Base-by-base conservation (phyloP, 2,888 invertebrate species). In the Caenorhabditis imperialis region DNA sequence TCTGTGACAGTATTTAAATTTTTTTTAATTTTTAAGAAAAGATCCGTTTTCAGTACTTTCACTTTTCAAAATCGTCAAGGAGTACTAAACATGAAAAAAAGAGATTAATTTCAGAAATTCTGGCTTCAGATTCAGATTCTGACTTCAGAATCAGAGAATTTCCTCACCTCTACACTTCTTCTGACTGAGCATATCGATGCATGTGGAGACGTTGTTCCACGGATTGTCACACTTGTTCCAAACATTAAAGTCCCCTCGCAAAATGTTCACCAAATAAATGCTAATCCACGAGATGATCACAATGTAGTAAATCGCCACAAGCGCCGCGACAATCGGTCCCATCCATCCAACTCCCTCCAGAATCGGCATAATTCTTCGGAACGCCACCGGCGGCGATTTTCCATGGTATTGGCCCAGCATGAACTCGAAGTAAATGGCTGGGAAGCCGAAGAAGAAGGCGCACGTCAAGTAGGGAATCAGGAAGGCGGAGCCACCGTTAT, bases 281-380 rank as follows among this genome's bases (percentile, higher is more conserved):
- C 77, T 58, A 22, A 78, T 70, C 86, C 84, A 86, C 6, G 82
- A 79, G 18, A 86, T 77, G 61, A 86, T 79, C 33, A 84, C 79
- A 51, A 82, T 84, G 77, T 85, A 85, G 74, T 82, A 86, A 38
- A 86, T 72, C 6, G 82, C 75, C 18, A 83, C 75, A n/a, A 57
- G 91, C 90, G 96, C 95, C 81, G 96, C 95, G 89, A 96, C 94
- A 88, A 95, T 93, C 78, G 95, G 95, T 89, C 94, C 95, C 71
- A 94, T 44, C 48, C 48, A 50, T 18, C 48, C 48, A 20, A 33
- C 33, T 0, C 63, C 63, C 38, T 69, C 57, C 12, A 60, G 16
- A 18, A 60, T 45, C 18, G 69, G 60, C 60, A 51, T 51, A 8
- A 60, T 53, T 45, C 69, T 16, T 27, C 60, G 35, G 33, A 60